Evolutionary conservation across 2,888 invertebrate genomes (phyloP), one percentile per base, ranked within the genome.

Genomic region (Elegia similella): DNA sequence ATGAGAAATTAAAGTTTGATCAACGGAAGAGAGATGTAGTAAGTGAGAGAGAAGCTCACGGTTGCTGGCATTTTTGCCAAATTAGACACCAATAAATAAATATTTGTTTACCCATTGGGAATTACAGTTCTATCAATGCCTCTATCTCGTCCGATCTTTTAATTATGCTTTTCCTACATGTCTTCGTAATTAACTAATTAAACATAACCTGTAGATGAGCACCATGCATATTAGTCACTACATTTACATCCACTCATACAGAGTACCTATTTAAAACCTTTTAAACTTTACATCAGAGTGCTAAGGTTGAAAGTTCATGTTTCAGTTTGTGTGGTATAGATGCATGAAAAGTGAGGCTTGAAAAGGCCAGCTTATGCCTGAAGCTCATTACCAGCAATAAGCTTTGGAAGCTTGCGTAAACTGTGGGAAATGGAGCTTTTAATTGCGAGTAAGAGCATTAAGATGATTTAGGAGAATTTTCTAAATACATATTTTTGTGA

Each of bases 361-460:
- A 54, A 54, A 54, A 16, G 53, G 53, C 43, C 44, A 43, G 43
- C 44, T 43, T 30, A 42, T 43, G 29, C 42, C 42, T 42, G 1
- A 44, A 54, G 53, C 53, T 54, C 53, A 54, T 54, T 54, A 54
- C 43, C 16, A 48, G 43, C 29, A 53, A 23, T 42, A 52, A 54
- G 43, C 53, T 54, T 42, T 13, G 13, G 30, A 43, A 43, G 42
- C 43, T 54, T 30, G 30, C 42, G 52, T 54, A 30, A 53, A 30
- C 29, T 30, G 48, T 15, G 48, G 32, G 48, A 6, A 12, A 32
- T 15, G 48, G 48, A 15, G 48, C 32, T 30, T 32, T 48, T 32
- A 47, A 48, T 48, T 32, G 32, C 7, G 48, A 48, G 48, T 32
- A 32, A 16, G 8, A 1, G 15, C 15, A 47, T 48, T 48, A 32